phyloP scores from a whole-genome alignment of 2,113 vertebrate species.

The Indri indri region DNA sequence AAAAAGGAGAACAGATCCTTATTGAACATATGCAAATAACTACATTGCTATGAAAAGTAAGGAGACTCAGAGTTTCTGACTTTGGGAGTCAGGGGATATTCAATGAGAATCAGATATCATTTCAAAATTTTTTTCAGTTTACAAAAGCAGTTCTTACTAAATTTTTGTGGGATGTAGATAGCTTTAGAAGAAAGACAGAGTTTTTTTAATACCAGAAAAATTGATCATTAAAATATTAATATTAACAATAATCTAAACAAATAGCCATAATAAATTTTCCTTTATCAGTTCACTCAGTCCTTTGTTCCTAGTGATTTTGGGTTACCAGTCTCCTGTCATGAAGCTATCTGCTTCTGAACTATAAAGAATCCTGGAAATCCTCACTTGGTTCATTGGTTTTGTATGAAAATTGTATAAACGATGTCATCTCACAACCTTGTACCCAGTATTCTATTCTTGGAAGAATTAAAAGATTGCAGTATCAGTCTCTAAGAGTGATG shows the following conservation, averaged over 20 bases:
- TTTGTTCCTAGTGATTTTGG: not conserved
- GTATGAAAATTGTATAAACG: not conserved
- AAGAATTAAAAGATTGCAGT: not conserved
- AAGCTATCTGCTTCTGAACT: not conserved
- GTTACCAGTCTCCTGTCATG: not conserved
- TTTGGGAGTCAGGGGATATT: not conserved
- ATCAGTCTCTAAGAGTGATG: no score
- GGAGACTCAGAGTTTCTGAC: not conserved
- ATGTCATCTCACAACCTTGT: not conserved
- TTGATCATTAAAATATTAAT: not conserved
- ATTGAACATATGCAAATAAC: not conserved
- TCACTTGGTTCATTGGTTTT: not conserved
- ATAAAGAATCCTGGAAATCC: not conserved
- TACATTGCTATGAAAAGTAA: not conserved
- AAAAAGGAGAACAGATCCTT: not conserved
- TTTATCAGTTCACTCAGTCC: not conserved
- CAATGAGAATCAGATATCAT: not conserved
- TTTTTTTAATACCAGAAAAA: not conserved
- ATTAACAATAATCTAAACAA: not conserved
- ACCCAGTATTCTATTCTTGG: not conserved
- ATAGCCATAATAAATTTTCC: not conserved
- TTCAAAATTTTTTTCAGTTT: not conserved
- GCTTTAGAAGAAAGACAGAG: not conserved
- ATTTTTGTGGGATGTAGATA: not conserved
- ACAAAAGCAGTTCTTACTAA: not conserved